Evolutionary conservation across 2,113 vertebrate species (phyloP).

Genomic region (rat (Rattus norvegicus)): GRCr8 NC_086033.1:80662501-80663000

Average conservation of each 20-base stretch:
- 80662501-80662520: not conserved
- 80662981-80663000: constrained; percentile 42
- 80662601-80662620: not conserved
- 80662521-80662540: fast-evolving
- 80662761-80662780: not conserved
- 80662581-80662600: not conserved
- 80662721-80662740: not conserved
- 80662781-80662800: not conserved
- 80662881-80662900: not conserved
- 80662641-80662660: not conserved
- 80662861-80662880: not conserved
- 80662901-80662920: not conserved
- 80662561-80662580: not conserved
- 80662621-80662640: not conserved
- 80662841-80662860: not conserved
- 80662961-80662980: not conserved
- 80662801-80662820: not conserved
- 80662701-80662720: not conserved
- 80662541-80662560: not conserved
- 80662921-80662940: not conserved
- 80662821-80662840: not conserved
- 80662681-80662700: not conserved
- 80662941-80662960: not conserved
- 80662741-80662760: not conserved
- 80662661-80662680: not conserved